Percentiles rank a stretch among this genome's conserved stretches.
phyloP scores from a whole-genome alignment of 2,888 invertebrate genomes.

The Saturnia japonica region DNA sequence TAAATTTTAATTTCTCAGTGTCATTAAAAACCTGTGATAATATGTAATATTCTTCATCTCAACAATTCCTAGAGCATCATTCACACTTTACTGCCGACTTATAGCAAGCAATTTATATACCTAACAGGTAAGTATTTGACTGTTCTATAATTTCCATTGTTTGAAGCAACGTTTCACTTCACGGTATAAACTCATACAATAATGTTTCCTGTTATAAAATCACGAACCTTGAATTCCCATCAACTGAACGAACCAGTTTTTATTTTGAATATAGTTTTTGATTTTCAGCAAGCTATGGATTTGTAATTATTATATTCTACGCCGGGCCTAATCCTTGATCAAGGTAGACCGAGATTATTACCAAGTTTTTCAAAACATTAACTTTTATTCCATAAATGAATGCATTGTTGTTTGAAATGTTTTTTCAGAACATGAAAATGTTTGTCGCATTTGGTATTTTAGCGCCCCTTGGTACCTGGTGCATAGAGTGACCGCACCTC shows the following conservation, averaged over 20 bases:
- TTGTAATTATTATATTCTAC: background rate
- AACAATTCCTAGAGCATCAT: background rate
- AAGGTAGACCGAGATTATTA: no score
- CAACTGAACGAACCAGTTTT: background rate
- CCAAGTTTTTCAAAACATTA: no score
- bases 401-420: no score
- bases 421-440: no score
- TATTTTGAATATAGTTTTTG: background rate
- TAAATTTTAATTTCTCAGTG: background rate
- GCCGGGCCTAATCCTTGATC: no score
- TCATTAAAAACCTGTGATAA: background rate
- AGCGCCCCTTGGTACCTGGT: no score
- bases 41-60: background rate
- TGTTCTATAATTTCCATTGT: constrained; percentile 10
- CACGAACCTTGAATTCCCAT: background rate
- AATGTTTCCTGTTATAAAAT: background rate
- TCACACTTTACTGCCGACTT: constrained; percentile 2
- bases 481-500: no score
- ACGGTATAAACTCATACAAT: constrained; percentile 6
- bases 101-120: background rate
- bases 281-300: background rate
- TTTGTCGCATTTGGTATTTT: no score
- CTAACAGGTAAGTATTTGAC: background rate
- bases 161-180: background rate
- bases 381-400: no score